Conservation (phyloP, 2,797 vertebrate species). For the Propithecus deckenii region DNA sequence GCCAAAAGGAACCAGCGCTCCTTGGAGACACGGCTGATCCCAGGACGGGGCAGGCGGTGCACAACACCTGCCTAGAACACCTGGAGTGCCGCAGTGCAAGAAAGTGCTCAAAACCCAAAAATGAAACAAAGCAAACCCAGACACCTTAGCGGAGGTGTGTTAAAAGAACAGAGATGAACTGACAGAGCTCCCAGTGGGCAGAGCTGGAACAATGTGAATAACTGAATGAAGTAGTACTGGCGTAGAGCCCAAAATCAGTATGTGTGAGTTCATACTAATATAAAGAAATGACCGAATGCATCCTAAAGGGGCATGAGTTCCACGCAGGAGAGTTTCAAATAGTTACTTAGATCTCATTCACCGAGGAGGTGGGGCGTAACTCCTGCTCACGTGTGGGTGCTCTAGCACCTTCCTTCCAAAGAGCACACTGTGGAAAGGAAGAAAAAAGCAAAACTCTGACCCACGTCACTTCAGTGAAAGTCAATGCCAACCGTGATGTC, state of each 20-base stretch:
- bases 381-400: rapidly evolving
- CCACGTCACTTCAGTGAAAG: neutral
- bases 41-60: neutral
- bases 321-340: neutral
- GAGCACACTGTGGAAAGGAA: neutral
- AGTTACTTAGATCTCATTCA: neutral
- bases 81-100: neutral
- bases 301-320: neutral
- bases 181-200: neutral
- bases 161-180: neutral
- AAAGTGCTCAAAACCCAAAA: neutral
- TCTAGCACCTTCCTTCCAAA: neutral
- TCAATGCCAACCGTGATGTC: neutral
- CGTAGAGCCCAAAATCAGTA: neutral
- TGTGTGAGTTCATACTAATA: neutral
- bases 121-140: neutral
- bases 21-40: neutral
- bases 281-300: neutral
- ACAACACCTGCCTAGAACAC: rapidly evolving
- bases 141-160: neutral
- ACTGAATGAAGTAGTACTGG: neutral
- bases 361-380: neutral
- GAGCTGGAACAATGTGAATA: neutral
- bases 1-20: neutral
- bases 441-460: neutral